Percentiles rank a stretch among this genome's conserved stretches.
phyloP scores from a whole-genome alignment of 2,113 vertebrate species.

The Cyprinodon variegatus region DNA sequence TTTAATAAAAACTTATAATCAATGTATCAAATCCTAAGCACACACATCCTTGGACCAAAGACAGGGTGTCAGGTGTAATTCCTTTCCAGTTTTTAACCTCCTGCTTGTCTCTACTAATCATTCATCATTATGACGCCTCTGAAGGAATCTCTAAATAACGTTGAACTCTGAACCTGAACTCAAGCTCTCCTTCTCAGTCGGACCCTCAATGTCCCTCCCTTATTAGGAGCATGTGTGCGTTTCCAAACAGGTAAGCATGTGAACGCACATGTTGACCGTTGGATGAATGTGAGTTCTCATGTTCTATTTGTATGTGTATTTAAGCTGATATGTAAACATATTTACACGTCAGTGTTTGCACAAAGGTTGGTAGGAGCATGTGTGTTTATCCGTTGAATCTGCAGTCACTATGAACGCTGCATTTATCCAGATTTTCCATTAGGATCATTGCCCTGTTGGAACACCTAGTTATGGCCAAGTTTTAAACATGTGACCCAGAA shows the following conservation, averaged over 20 bases:
- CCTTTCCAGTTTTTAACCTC: conserved; percentile 4
- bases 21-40: not conserved
- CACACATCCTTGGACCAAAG: conserved; percentile 38
- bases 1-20: not conserved
- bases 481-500: not conserved
- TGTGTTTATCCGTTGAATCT: not conserved
- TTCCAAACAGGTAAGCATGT: conserved; percentile 10
- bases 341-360: conserved; percentile 1
- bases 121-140: conserved; percentile 27
- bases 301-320: conserved; percentile 8
- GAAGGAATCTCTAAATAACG: conserved; percentile 4
- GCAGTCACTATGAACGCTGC: not conserved
- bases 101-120: conserved; percentile 24
- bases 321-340: not conserved
- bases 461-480: not conserved
- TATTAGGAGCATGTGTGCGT: conserved; percentile 14
- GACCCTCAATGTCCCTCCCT: conserved; percentile 18
- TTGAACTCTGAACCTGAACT: conserved; percentile 50
- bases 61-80: conserved; percentile 46
- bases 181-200: conserved; percentile 13
- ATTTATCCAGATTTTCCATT: not conserved
- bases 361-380: not conserved
- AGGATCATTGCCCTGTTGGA: not conserved
- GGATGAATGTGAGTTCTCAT: conserved; percentile 2
- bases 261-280: conserved; percentile 12